These are phyloP conservation scores for Helleia helle DNA, from an alignment of 2,888 invertebrate genomes.

Conservation along the genomic window DNA sequence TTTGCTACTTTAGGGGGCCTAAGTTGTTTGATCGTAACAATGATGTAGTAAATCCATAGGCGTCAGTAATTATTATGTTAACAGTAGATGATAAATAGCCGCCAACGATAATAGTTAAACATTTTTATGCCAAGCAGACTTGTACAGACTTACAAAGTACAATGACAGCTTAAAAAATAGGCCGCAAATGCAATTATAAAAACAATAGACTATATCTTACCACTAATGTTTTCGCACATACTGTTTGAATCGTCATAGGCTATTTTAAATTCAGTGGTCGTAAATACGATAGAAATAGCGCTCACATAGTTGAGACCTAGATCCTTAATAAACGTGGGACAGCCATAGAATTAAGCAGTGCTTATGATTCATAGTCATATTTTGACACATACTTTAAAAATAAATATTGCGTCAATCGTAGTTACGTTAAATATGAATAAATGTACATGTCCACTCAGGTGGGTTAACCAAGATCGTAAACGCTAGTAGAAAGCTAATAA, in stretches of 20 bases:
- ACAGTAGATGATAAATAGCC: no score
- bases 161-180: neutral
- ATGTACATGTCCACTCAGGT: no score
- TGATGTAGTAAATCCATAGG: no score
- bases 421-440: no score
- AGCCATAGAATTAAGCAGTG: neutral
- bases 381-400: neutral
- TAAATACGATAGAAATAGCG: constrained; percentile 6
- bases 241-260: neutral
- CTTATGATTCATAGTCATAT: constrained; percentile 3
- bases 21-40: no score
- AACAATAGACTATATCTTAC: neutral
- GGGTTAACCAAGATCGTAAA: no score
- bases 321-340: constrained; percentile 7
- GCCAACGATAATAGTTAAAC: neutral
- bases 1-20: no score
- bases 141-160: no score
- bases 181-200: neutral
- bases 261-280: constrained; percentile 3
- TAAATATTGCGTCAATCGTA: neutral
- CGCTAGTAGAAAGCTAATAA: no score
- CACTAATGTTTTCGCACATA: neutral
- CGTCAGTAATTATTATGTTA: no score
- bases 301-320: constrained; percentile 1
- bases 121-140: neutral